These are phyloP conservation scores for Macaria liturata DNA, from an alignment of 2,888 invertebrate species.

Conservation along the genomic window DNA sequence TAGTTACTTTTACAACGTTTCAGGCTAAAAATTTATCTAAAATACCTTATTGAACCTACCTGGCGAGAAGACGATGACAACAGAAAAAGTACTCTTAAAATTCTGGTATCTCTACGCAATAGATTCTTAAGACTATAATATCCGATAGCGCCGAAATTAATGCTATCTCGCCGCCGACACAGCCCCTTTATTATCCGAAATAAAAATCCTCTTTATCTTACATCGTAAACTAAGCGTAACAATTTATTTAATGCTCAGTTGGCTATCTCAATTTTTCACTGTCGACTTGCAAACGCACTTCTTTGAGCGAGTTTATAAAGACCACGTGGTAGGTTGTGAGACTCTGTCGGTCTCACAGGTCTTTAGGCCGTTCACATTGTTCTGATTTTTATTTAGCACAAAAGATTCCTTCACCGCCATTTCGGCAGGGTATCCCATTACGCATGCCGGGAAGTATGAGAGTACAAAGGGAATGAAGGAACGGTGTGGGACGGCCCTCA, in stretches of 20 bases:
- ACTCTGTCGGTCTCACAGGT: constrained; percentile 40
- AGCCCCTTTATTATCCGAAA: constrained; percentile 28
- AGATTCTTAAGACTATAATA: constrained; percentile 6
- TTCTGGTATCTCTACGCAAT: not conserved
- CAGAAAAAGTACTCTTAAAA: too few species aligned
- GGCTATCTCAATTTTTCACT: constrained; percentile 34
- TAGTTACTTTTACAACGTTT: too few species aligned
- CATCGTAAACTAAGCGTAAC: constrained; percentile 35
- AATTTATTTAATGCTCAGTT: constrained; percentile 37
- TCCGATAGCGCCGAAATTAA: constrained; percentile 15
- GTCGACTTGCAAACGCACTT: constrained; percentile 26
- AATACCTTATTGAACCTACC: too few species aligned
- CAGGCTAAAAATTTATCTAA: too few species aligned
- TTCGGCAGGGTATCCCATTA: constrained; percentile 73
- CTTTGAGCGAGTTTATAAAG: constrained; percentile 30
- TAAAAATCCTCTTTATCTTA: constrained; percentile 31
- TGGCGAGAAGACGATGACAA: too few species aligned
- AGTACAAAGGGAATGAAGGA: constrained; percentile 69
- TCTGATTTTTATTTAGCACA: constrained; percentile 68
- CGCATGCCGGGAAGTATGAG: constrained; percentile 69
- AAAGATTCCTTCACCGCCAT: constrained; percentile 61
- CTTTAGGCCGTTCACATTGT: constrained; percentile 52
- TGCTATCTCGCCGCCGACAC: constrained; percentile 10
- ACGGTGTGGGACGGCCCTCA: constrained; percentile 66
- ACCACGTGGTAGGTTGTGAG: constrained; percentile 35